A percentile compares a stretch with the other conserved stretches of the same genome.
Evolutionary conservation across 2,888 invertebrate species (phyloP).

Genomic region (Drosophila greeni): DNA sequence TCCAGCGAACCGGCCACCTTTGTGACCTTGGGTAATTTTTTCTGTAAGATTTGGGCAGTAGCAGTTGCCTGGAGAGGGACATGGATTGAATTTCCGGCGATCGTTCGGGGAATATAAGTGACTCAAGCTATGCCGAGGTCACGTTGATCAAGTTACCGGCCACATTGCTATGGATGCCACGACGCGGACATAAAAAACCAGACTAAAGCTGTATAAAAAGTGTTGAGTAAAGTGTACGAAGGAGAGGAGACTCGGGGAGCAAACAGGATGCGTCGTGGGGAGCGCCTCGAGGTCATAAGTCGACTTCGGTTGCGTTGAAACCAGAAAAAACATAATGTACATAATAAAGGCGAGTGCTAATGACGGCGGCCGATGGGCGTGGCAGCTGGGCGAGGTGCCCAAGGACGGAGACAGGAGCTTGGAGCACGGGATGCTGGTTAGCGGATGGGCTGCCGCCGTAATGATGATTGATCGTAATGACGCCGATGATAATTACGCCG

Average conservation of each 20-base stretch:
- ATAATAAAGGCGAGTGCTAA: slow-evolving; percentile 12
- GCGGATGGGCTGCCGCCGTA: not conserved
- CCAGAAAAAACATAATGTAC: not conserved
- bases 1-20: slow-evolving; percentile 49
- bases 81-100: slow-evolving; percentile 59
- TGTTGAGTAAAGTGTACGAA: not conserved
- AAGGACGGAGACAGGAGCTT: slow-evolving; percentile 34
- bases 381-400: slow-evolving; percentile 49
- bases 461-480: slow-evolving; percentile 21
- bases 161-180: slow-evolving; percentile 40
- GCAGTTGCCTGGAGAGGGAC: slow-evolving; percentile 35
- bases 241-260: not conserved
- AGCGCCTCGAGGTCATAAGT: slow-evolving; percentile 32
- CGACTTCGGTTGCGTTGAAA: not conserved
- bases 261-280: slow-evolving; percentile 22
- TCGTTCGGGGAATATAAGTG: slow-evolving; percentile 44
- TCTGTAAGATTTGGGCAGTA: slow-evolving; percentile 3
- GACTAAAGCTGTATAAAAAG: slow-evolving; percentile 11
- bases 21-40: slow-evolving; percentile 15
- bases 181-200: slow-evolving; percentile 20
- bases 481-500: slow-evolving; percentile 34
- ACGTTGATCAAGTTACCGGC: slow-evolving; percentile 66
- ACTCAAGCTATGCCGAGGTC: slow-evolving; percentile 67
- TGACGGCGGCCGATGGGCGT: slow-evolving; percentile 34
- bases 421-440: slow-evolving; percentile 2